Conservation (phyloP, 2,888 invertebrate genomes). For the Agrenia bidenticulata region DNA sequence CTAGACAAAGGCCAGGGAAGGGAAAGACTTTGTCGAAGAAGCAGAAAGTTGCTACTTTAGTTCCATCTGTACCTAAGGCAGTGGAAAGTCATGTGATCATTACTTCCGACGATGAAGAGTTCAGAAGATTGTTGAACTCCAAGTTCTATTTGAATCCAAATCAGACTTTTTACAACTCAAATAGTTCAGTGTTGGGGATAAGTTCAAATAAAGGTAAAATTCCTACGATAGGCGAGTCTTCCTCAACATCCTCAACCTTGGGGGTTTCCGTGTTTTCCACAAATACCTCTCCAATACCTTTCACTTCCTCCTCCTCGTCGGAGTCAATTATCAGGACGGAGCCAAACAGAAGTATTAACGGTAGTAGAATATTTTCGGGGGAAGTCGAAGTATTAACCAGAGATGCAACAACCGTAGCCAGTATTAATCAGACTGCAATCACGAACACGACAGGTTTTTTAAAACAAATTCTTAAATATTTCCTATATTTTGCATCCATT, state of each 20-base stretch:
- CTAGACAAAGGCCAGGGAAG: constrained; percentile 31
- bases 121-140: constrained; percentile 33
- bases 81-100: constrained; percentile 38
- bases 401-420: constrained; percentile 7
- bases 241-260: neutral
- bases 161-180: constrained; percentile 17
- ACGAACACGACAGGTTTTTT: constrained; percentile 10
- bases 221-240: neutral
- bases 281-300: constrained; percentile 9
- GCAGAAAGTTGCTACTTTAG: constrained; percentile 46
- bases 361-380: neutral
- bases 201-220: neutral
- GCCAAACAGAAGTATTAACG: neutral
- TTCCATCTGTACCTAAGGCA: constrained; percentile 13
- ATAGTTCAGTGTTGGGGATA: neutral
- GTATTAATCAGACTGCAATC: constrained; percentile 15
- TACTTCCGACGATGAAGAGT: constrained; percentile 46
- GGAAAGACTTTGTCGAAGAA: constrained; percentile 45
- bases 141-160: constrained; percentile 34
- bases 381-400: neutral
- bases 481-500: constrained; percentile 1
- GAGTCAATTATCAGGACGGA: neutral
- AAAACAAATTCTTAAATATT: neutral
- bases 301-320: constrained; percentile 13
- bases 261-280: neutral